Evolutionary conservation across 2,797 vertebrate genomes (phyloP), one percentile per base, ranked within the genome.

Genomic region (Pangasius mekongensis): DNA sequence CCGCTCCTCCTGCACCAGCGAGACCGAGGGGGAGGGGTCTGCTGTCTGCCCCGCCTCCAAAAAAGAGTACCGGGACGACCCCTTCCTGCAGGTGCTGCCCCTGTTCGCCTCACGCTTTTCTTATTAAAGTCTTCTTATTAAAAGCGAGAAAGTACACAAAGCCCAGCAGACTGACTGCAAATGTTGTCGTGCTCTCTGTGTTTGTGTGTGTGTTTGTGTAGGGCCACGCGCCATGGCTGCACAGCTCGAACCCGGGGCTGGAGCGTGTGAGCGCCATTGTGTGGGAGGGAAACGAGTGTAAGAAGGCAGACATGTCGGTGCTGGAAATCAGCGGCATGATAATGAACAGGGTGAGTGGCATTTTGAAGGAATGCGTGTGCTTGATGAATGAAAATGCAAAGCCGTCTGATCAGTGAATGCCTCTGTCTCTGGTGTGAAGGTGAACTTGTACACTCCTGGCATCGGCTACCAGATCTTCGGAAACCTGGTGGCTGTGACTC

Each of bases 321-420:
- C 97, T 99, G 93, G 98, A 99, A 94, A 99, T 99, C 96, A 99
- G 98, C 80, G 98, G 98, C 56, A 99, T 99, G 97, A 99, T 99
- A 90, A 99, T 99, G 98, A 99, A 99, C 95, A 96, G 95, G 93
- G 98, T 99, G 90, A 97, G 97, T 93, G 91, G 89, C 20, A 24
- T 66, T 58, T 7, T 2, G 3, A 5, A 4, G 36, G 22, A 49
- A 43, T 5, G 0, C 43, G 20, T 11, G 22, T 43, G 69, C 22
- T 74, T 18, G 47, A 52, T 6, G 0, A 27, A 49, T 49, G 22
- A 39, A 39, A 39, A 39, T 22, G 22, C 7, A 8, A 49, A 77
- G 2, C 13, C 49, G 5, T 58, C 56, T 62, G 58, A 83, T 64
- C 16, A 18, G 2, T 58, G 11, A 58, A n/a, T 24, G 9, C 4